phyloP scores from a whole-genome alignment of 2,888 invertebrate species.

The Lissonota sp. region DNA sequence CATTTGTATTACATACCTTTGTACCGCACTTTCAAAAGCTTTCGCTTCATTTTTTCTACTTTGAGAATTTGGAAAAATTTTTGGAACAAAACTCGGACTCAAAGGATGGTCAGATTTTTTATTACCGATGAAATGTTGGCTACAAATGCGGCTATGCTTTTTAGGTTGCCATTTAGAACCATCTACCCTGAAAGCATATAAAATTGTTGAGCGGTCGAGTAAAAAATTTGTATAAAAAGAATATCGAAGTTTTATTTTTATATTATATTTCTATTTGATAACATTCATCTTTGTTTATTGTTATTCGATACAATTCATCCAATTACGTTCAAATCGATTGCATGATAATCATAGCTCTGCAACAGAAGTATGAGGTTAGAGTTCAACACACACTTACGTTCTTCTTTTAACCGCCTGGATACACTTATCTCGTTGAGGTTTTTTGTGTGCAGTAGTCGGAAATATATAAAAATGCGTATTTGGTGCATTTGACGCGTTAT shows the following conservation, averaged over 20 bases:
- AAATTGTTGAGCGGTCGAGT: not conserved
- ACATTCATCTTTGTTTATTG: conserved; percentile 4
- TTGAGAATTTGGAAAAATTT: conserved; percentile 29
- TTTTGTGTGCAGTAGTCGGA: conserved; percentile 14
- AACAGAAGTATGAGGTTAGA: conserved; percentile 4
- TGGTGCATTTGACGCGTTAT: conserved; percentile 11
- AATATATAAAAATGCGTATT: conserved; percentile 27
- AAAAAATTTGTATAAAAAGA: not conserved
- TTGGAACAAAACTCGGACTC: conserved; percentile 40
- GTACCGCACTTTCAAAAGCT: conserved; percentile 4
- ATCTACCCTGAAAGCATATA: conserved; percentile 17
- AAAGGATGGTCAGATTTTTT: conserved; percentile 44
- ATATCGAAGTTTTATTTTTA: not conserved
- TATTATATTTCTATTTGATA: conserved; percentile 2
- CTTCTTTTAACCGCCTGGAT: conserved; percentile 15
- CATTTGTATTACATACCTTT: conserved; percentile 27
- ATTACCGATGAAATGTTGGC: conserved; percentile 48
- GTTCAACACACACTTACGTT: not conserved
- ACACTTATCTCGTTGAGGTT: conserved; percentile 24
- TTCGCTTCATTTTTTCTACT: not conserved
- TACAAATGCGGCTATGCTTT: conserved; percentile 39
- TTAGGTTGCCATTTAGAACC: conserved; percentile 34
- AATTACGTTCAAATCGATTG: conserved; percentile 2
- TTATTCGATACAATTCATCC: not conserved
- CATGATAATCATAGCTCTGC: not conserved